These are phyloP conservation scores for Catonia carolina DNA, from an alignment of 2,888 invertebrate species.

Conservation along the genomic window DNA sequence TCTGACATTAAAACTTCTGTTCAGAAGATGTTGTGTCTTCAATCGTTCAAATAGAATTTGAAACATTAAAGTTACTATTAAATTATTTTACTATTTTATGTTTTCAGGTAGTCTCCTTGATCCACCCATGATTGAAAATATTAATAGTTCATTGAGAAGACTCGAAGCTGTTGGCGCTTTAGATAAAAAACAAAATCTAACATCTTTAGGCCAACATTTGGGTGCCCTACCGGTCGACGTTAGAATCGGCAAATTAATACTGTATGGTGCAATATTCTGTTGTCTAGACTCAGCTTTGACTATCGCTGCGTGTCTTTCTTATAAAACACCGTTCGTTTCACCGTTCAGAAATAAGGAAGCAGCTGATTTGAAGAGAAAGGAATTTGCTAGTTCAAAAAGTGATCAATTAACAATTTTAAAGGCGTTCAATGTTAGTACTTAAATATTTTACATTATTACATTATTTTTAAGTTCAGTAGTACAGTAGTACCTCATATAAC, in stretches of 20 bases:
- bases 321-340: conserved; percentile 69
- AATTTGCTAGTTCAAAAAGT: conserved; percentile 71
- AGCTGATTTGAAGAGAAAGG: conserved; percentile 63
- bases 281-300: conserved; percentile 89
- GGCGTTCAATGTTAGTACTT: conserved; percentile 65
- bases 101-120: conserved; percentile 59
- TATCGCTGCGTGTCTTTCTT: conserved; percentile 76
- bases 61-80: too few relatives aligned
- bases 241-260: conserved; percentile 83
- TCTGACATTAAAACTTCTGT: too few relatives aligned
- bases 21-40: too few relatives aligned
- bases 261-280: conserved; percentile 86
- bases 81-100: too few relatives aligned
- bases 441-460: conserved; percentile 2
- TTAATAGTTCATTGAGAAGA: conserved; percentile 60
- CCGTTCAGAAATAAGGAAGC: conserved; percentile 66
- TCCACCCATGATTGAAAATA: conserved; percentile 61
- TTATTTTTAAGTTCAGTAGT: conserved; percentile 6
- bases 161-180: conserved; percentile 74
- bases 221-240: conserved; percentile 86
- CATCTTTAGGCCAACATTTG: conserved; percentile 79
- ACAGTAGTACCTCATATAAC: too few relatives aligned
- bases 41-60: too few relatives aligned
- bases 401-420: conserved; percentile 83
- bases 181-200: conserved; percentile 64